Conservation (phyloP, 2,113 vertebrate genomes). For the Myxocyprinus asiaticus region DNA sequence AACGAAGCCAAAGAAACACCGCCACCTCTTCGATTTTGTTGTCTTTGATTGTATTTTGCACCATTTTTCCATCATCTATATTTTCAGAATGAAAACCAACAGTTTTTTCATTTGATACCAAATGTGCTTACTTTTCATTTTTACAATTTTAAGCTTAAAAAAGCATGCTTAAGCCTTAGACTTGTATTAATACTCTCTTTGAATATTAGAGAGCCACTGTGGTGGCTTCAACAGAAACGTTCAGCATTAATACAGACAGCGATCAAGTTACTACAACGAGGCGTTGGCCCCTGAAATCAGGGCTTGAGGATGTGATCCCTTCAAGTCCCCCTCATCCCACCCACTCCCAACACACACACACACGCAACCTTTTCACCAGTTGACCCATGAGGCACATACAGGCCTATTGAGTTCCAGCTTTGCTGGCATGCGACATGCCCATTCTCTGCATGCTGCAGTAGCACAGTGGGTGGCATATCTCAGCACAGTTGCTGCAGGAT, state of each 20-base stretch:
- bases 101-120: no score
- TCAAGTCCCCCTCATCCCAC: not conserved
- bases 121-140: not conserved
- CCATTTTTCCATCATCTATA: not conserved
- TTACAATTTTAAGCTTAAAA: not conserved
- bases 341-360: slow-evolving; percentile 19
- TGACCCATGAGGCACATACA: slow-evolving; percentile 42
- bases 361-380: slow-evolving; percentile 43
- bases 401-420: slow-evolving; percentile 71
- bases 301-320: slow-evolving; percentile 41
- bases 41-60: not conserved
- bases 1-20: slow-evolving; percentile 14
- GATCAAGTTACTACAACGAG: slow-evolving; percentile 41
- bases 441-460: slow-evolving; percentile 58
- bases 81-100: not conserved
- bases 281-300: slow-evolving; percentile 25
- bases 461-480: slow-evolving; percentile 75
- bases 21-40: not conserved
- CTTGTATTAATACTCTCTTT: not conserved
- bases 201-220: not conserved
- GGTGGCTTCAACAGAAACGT: slow-evolving; percentile 1
- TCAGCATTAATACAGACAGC: not conserved
- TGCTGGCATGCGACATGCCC: slow-evolving; percentile 72
- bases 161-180: not conserved
- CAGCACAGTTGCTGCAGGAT: slow-evolving; percentile 75